Percentiles rank a stretch among this genome's conserved stretches.
Evolutionary conservation across 2,888 invertebrate species (phyloP).

Genomic region (Rugalucina vietnamica): DNA sequence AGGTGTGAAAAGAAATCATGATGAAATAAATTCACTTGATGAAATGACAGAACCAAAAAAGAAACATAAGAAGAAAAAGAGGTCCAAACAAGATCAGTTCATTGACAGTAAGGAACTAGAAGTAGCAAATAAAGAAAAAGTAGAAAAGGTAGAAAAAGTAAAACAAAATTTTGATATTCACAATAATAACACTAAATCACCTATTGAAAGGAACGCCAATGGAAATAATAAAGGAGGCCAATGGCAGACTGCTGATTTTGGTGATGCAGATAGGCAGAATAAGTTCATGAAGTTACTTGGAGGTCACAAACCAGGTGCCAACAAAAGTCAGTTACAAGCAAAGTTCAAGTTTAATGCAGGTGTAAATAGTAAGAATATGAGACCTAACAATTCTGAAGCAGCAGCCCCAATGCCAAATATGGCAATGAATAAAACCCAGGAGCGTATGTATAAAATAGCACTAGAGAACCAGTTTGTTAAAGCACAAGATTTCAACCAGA

Average conservation of each 20-base stretch:
- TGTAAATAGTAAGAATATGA: too few species aligned
- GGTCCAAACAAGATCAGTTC: not conserved
- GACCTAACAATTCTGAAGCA: not conserved
- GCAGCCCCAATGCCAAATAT: slow-evolving; percentile 8
- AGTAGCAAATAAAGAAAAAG: not conserved
- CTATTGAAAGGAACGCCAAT: not conserved
- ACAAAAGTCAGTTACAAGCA: not conserved
- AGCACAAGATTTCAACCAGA: slow-evolving; percentile 69
- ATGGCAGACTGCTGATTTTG: not conserved
- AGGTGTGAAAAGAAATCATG: too few species aligned
- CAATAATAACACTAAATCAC: not conserved
- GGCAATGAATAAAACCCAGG: slow-evolving; percentile 67
- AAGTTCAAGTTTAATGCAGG: not conserved
- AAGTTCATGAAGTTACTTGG: not conserved
- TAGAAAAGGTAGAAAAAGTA: not conserved
- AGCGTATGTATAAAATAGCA: slow-evolving; percentile 59
- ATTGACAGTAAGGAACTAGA: not conserved
- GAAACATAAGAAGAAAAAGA: not conserved
- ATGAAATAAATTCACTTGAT: too few species aligned
- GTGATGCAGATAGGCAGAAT: not conserved
- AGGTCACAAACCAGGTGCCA: not conserved
- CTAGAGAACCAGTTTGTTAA: slow-evolving; percentile 73
- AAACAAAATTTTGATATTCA: too few species aligned
- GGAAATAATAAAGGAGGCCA: not conserved
- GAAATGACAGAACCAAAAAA: not conserved